Base-by-base conservation (phyloP, 2,888 invertebrate genomes). In the Aphodius sticticus region DNA sequence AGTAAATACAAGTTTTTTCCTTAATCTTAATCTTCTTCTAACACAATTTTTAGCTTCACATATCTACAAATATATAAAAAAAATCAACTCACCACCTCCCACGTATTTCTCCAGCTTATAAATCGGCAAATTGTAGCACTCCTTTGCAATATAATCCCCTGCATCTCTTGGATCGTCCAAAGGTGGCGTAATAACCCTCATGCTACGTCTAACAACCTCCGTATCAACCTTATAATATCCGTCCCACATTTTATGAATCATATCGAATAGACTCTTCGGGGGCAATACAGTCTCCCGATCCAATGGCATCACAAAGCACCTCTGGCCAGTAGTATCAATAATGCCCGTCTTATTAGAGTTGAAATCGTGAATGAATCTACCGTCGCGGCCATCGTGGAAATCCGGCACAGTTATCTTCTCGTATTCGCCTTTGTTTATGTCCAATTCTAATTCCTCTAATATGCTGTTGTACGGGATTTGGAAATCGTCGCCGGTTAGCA, bases 341-440 rank as follows among this genome's bases (percentile, higher is more conserved):
- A 89, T 89, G 86, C 94, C 93, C 69, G 94, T 93, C 77, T 91
- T 89, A 84, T 94, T 94, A 84, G 93, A 92, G 83, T 93, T 94
- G 88, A 99, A 99, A 89, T 99, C 98, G 86, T 99, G 98, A 84
- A 98, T 94, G 87, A 98, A 97, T 82, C 96, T 93, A 78, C 97
- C 96, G 74, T 92, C 92, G 69, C 95, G 93, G 0, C 96, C 96
- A 83, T 95, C 94, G 82, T 93, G 93, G 86, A 96, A 96, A 87
- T 95, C 94, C 14, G 96, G 95, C 6, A 98, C 97, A 85, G 95
- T 93, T 84, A 99, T 96, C 88, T 95, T 95, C 88, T 97, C 96
- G 87, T 94, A 94, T 77, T 92, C 91, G 83, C 95, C 94, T 36
- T 92, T 91, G 76, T 93, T 92, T 72, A 93, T 88, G 86, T 94